Percentiles rank a stretch among this genome's conserved stretches.
Evolutionary conservation across 2,797 vertebrate genomes (phyloP).

Genomic region (Gambusia yucatana): DNA sequence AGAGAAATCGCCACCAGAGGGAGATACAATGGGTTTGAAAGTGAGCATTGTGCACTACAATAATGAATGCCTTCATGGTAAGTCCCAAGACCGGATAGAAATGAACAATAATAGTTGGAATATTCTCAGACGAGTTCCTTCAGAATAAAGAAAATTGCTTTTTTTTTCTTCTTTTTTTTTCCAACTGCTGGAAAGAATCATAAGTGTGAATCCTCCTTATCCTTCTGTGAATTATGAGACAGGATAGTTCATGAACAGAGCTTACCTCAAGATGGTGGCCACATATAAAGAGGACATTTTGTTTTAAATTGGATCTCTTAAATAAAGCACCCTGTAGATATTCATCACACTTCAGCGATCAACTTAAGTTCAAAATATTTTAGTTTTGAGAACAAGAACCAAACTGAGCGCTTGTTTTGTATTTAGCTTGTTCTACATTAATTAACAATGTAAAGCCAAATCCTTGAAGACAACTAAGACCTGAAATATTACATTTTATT

Average conservation of each 20-base stretch:
- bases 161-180: neutral
- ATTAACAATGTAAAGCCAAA: neutral
- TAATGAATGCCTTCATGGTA: neutral
- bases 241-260: neutral
- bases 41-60: neutral
- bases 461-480: neutral
- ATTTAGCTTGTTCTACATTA: neutral
- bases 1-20: constrained; percentile 54
- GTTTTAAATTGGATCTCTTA: neutral
- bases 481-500: neutral
- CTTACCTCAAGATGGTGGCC: neutral
- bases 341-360: neutral
- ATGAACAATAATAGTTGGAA: neutral
- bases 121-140: neutral
- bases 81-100: neutral
- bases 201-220: neutral
- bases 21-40: constrained; percentile 29
- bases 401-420: neutral
- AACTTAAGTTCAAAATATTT: neutral
- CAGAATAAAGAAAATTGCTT: neutral
- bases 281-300: too few species aligned
- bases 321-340: neutral
- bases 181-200: neutral
- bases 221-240: neutral
- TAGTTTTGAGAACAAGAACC: neutral